These are phyloP conservation scores for Holotrichia oblita DNA, from an alignment of 1,140 invertebrate species.

Conservation along the genomic window DNA sequence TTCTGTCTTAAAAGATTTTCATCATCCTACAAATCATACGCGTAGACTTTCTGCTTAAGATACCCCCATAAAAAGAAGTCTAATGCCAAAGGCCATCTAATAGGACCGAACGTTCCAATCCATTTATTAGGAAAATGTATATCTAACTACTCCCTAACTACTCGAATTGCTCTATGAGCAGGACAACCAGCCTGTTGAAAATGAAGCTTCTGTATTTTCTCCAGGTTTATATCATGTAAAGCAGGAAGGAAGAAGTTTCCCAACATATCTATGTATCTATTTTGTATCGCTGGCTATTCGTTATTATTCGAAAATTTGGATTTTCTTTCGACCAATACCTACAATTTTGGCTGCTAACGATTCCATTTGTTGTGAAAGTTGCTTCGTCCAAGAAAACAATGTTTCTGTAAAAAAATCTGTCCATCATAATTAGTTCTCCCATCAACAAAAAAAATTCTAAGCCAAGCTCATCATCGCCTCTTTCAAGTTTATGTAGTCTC, in stretches of 20 bases:
- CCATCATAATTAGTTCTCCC: background rate
- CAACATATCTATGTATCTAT: background rate
- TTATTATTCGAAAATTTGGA: background rate
- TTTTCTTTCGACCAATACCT: background rate
- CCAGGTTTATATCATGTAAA: background rate
- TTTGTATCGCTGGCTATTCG: constrained; percentile 11
- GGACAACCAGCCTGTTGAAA: background rate
- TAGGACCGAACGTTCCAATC: no score
- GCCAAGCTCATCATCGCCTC: background rate
- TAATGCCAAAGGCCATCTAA: no score
- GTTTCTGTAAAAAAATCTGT: background rate
- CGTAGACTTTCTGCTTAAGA: no score
- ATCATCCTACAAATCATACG: no score
- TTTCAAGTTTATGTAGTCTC: background rate
- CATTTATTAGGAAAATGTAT: background rate
- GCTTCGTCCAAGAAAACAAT: background rate
- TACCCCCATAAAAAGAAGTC: no score
- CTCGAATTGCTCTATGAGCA: background rate
- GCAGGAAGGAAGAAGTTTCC: background rate
- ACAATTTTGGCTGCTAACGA: background rate
- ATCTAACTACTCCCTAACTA: background rate
- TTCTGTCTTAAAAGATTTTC: no score
- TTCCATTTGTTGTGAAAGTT: background rate
- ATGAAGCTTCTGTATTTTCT: background rate
- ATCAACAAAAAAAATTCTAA: no score